Conservation (phyloP, 53 echinoderm and acorn worm genomes). For the Holothuria scabra region DNA sequence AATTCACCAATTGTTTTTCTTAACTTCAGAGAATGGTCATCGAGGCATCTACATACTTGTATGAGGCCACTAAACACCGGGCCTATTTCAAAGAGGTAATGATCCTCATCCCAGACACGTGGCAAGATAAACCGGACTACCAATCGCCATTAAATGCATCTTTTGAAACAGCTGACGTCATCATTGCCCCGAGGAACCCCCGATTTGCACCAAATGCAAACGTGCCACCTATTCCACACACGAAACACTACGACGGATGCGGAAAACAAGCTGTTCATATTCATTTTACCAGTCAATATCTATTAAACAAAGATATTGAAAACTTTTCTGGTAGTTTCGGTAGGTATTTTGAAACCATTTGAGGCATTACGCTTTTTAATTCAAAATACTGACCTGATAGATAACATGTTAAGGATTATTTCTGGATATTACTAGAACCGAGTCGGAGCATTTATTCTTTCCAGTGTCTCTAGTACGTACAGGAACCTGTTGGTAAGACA, state of each 20-base stretch:
- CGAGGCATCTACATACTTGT: conserved; percentile 59
- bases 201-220: conserved; percentile 56
- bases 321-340: too few relatives aligned
- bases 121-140: conserved; percentile 63
- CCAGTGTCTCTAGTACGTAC: too few relatives aligned
- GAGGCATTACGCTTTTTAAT: too few relatives aligned
- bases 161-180: conserved; percentile 69
- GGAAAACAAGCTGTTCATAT: conserved; percentile 58
- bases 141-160: conserved; percentile 57
- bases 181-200: conserved; percentile 72
- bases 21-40: conserved; percentile 50
- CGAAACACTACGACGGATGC: conserved; percentile 75
- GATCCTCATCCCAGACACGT: conserved; percentile 65
- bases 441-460: too few relatives aligned
- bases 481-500: too few relatives aligned
- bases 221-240: conserved; percentile 44
- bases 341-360: too few relatives aligned
- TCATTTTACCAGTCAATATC: conserved; percentile 55
- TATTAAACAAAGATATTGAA: conserved; percentile 12
- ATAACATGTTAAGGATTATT: too few relatives aligned
- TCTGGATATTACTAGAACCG: too few relatives aligned
- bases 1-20: too few relatives aligned
- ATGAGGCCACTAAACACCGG: conserved; percentile 61
- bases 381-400: too few relatives aligned
- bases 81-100: conserved; percentile 67